Evolutionary conservation across 2,113 vertebrate genomes (phyloP), one percentile per base, ranked within the genome.

Genomic region (Microtus ochrogaster): DNA sequence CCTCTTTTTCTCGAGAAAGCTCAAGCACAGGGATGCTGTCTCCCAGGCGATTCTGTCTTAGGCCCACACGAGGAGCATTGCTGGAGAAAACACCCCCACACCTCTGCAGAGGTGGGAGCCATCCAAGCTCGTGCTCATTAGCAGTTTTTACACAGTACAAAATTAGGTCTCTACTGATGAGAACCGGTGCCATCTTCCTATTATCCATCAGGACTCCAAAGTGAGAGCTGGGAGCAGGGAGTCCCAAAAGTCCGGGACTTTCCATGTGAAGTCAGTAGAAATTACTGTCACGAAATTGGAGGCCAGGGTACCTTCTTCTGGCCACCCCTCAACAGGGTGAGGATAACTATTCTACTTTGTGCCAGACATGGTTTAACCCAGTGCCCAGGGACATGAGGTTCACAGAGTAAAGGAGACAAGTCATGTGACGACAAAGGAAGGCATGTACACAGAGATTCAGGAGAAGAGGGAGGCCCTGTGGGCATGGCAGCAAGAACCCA

Each of bases 381-480:
- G 49, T 47, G 74, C 41, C 73, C 83, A 14, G 39, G 24, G 28
- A 22, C 41, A 21, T 0, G n/a, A 89, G 44, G 13, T 28, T 86
- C 49, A 8, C 36, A 5, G 17, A 33, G 66, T 47, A 0, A 36
- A 58, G 70, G 63, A 87, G 68, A 83, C 36, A 11, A 90, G 58
- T 5, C 26, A 10, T 28, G 10, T 21, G 13, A 33, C 9, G 52
- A 36, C 49, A 36, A 44, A 58, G 26, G 65, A 79, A 77, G 58
- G 5, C 24, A 26, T 16, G 5, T 16, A 1, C 11, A 19, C 7
- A 5, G 21, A 22, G 2, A 52, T 30, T 52, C 2, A 0, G 33
- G 73, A 39, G 36, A 41, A 77, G 58, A 39, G 5, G 36, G 41
- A n/a, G n/a, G 30, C 33, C 47, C 70, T 74, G 2, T 61, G 81